Base-by-base conservation (phyloP, 2,797 vertebrate species). In the Synanceia verrucosa region DNA sequence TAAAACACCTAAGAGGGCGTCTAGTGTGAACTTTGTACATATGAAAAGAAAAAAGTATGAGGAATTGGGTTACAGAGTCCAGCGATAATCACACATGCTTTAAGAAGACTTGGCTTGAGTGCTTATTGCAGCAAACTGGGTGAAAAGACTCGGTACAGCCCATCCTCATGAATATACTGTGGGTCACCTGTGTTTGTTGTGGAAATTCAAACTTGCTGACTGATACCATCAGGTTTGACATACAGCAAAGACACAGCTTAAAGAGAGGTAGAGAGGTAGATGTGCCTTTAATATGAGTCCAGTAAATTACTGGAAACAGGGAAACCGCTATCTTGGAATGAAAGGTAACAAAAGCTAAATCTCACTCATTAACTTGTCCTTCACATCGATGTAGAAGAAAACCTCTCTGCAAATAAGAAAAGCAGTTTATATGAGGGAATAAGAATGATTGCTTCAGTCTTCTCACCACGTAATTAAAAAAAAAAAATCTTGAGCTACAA, bases 141-240 rank as follows among this genome's bases (percentile, higher is more conserved):
- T 5, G 26, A 31, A 36, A 56, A 43, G 8, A 41, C 12, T 16
- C 19, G 48, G 59, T 58, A 26, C 43, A 33, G 36, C 46, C 28
- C 8, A 4, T 48, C 2, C 24, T 59, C 43, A 71, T 52, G 65
- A 55, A 75, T 70, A 68, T 11, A 29, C 50, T 70, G 19, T 43
- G 66, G 70, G 43, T 78, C 83, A 76, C 56, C 41, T 37, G 66
- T 82, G 82, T 80, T 83, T 85, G 73, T 88, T 84, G 58, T 79
- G 77, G 53, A 76, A 83, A 83, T 75, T 77, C 29, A 77, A 37
- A 52, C 19, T 28, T 23, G 72, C 39, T 62, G 58, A 81, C n/a
- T 68, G 73, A 65, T 21, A 52, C 39, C 64, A 41, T 41, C 34
- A 47, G 2, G 10, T 61, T 21, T 57, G 41, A 62, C 28, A 65